phyloP scores from a whole-genome alignment of 2,113 vertebrate species.

The Chrysemys picta region DNA sequence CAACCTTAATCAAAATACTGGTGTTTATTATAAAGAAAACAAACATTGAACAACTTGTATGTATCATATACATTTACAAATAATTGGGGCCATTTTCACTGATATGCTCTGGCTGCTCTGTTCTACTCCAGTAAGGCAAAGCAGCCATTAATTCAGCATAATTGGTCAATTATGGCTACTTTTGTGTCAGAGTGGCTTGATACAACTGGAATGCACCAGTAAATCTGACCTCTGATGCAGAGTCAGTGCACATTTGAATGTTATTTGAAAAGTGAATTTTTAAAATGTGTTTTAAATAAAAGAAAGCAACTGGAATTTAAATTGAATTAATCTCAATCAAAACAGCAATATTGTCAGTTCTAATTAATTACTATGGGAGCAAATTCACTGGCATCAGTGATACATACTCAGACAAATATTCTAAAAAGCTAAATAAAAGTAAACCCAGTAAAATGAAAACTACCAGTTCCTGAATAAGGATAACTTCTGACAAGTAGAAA shows the following conservation, averaged over 20 bases:
- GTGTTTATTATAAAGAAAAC: not conserved
- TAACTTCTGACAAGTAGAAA: not conserved
- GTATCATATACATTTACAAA: not conserved
- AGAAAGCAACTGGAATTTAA: not conserved
- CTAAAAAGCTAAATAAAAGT: not conserved
- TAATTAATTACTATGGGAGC: not conserved
- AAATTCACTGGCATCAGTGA: not conserved
- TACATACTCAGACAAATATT: not conserved
- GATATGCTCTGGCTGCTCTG: not conserved
- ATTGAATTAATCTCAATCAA: not conserved
- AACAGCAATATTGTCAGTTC: not conserved
- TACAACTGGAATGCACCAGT: not conserved
- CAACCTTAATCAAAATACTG: not conserved
- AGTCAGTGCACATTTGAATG: not conserved
- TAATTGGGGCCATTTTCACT: not conserved
- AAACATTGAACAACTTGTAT: not conserved
- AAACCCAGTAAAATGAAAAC: not conserved
- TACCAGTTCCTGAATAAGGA: not conserved
- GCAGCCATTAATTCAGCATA: slow-evolving; percentile 49
- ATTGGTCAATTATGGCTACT: slow-evolving; percentile 19
- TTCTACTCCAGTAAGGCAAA: slow-evolving; percentile 23
- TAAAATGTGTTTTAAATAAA: not conserved
- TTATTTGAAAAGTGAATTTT: not conserved
- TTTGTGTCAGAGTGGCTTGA: slow-evolving; percentile 8
- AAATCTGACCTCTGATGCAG: not conserved